phyloP scores from a whole-genome alignment of 1,140 invertebrate genomes.

The Xylocopa sonorina region DNA sequence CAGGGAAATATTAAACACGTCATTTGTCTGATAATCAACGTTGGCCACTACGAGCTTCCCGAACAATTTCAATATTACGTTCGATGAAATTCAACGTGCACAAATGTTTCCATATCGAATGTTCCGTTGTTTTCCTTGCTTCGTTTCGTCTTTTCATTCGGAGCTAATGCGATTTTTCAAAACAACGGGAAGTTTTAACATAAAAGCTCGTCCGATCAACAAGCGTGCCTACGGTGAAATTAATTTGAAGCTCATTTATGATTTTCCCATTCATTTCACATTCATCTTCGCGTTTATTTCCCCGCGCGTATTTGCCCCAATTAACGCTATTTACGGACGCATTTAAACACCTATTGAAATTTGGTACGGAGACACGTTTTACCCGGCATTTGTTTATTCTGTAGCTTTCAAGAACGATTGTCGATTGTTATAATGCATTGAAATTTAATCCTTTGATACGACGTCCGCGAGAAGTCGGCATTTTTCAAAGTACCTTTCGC shows the following conservation, averaged over 20 bases:
- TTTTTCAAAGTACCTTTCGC: no score
- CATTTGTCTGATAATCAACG: not conserved
- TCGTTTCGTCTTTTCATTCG: not conserved
- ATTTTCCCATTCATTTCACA: not conserved
- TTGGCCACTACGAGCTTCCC: no score
- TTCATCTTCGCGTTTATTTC: no score
- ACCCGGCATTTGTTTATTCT: not conserved
- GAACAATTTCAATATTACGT: not conserved
- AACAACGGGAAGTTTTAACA: no score
- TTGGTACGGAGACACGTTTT: not conserved
- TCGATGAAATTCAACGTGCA: not conserved
- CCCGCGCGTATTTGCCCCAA: not conserved
- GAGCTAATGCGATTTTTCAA: not conserved
- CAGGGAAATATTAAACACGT: constrained; percentile 10
- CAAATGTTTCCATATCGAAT: not conserved
- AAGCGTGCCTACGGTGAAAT: no score
- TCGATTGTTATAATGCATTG: no score
- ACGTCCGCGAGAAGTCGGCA: no score
- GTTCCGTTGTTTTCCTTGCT: not conserved
- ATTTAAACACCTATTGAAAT: not conserved
- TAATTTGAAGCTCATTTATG: not conserved
- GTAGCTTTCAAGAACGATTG: not conserved
- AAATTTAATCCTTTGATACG: no score
- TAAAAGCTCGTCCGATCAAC: not conserved
- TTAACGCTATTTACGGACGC: not conserved